Evolutionary conservation across 1,140 invertebrate genomes (phyloP), one percentile per base, ranked within the genome.

Genomic region (Sinella curviseta): DNA sequence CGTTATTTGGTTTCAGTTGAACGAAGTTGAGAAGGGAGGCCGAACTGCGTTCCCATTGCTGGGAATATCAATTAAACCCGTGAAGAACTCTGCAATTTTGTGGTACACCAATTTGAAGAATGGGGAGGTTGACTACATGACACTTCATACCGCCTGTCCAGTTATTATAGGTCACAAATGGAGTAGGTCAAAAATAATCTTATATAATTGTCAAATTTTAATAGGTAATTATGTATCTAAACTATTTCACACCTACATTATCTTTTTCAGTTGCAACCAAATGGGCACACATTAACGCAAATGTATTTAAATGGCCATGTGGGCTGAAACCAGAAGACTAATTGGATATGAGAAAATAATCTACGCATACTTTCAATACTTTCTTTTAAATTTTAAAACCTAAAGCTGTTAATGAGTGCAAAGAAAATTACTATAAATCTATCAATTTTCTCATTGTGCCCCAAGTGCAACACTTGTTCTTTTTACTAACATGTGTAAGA

Each of bases 141-240:
- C 76, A 31, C 35, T 78, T 14, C 81, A 82, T 77, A 79, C 57
- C 30, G 81, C 81, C 4, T 82, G 81, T 36, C 81, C 81, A 0
- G 60, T 82, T 8, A 80, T 82, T 33, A 12, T 24, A 3, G 81
- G 81, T 4, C 73, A 80, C 8, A 82, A 82, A 74, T 82, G 81
- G 79, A 80, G 81, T 82, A 79, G 35, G 77, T 34, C 20, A 48
- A 76, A 4, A 33, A 8, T 36, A n/a, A n/a, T n/a, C n/a, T n/a
- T n/a, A n/a, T n/a, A n/a, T n/a, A n/a, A n/a, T n/a, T n/a, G n/a
- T n/a, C n/a, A n/a, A n/a, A n/a, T n/a, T n/a, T n/a, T n/a, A n/a
- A n/a, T n/a, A n/a, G n/a, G n/a, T n/a, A n/a, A n/a, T n/a, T n/a
- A n/a, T n/a, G n/a, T n/a, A n/a, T n/a, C n/a, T n/a, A n/a, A n/a